phyloP scores from a whole-genome alignment of 1,140 invertebrate genomes.

The Listronotus bonariensis region DNA sequence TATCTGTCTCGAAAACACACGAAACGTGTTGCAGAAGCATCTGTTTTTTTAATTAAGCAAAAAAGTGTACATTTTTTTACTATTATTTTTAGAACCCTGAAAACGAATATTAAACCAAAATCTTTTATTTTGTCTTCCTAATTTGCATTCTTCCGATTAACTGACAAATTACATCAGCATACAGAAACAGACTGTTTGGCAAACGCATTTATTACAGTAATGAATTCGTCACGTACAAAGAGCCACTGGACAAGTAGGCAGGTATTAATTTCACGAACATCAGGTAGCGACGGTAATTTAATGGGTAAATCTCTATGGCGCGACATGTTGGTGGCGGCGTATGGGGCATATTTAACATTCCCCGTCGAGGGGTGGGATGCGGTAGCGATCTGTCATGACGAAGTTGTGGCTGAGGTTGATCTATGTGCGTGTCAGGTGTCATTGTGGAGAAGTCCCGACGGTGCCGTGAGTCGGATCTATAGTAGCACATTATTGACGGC shows the following conservation, averaged over 20 bases:
- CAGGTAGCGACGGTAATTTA: constrained; percentile 30
- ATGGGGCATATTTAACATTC: constrained; percentile 27
- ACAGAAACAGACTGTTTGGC: constrained; percentile 21
- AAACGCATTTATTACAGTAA: constrained; percentile 30
- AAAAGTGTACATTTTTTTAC: no score
- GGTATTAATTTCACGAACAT: constrained; percentile 31
- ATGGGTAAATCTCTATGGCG: constrained; percentile 26
- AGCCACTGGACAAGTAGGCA: constrained; percentile 23
- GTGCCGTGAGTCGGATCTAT: no score
- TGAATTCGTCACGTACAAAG: constrained; percentile 30
- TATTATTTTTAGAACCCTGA: no score
- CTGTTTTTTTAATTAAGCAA: no score
- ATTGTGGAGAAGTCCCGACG: constrained; percentile 1
- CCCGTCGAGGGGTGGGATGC: background rate
- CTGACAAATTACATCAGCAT: constrained; percentile 16
- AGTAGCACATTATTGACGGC: no score
- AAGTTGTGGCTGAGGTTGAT: constrained; percentile 17
- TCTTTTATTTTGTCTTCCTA: no score
- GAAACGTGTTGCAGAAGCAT: no score
- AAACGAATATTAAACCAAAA: no score
- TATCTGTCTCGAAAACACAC: no score
- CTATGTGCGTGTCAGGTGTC: constrained; percentile 16
- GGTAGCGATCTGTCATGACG: constrained; percentile 16
- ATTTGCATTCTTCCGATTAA: background rate
- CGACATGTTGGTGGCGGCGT: constrained; percentile 26